These are phyloP conservation scores for Muraenolepis orangiensis DNA, from an alignment of 2,797 vertebrate species.

Conservation along the genomic window DNA sequence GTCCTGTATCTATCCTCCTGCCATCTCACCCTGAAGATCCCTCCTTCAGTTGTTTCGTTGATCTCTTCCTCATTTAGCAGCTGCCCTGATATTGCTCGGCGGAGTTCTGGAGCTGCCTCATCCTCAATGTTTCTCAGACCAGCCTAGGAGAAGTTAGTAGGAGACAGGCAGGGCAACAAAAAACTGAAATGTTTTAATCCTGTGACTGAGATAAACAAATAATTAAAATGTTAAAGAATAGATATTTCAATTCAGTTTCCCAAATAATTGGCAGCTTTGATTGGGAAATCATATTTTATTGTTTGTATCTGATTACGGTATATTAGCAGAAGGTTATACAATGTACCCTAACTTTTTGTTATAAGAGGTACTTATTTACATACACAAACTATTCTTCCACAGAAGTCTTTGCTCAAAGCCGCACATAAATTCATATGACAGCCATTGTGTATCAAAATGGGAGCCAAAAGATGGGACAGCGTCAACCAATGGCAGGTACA, in stretches of 20 bases:
- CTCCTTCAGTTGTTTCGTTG: conserved; percentile 81
- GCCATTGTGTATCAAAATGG: too few relatives aligned
- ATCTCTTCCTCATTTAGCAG: conserved; percentile 85
- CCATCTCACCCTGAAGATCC: conserved; percentile 80
- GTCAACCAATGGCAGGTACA: too few relatives aligned
- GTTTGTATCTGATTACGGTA: neutral
- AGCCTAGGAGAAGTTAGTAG: conserved; percentile 67
- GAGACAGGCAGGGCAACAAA: neutral
- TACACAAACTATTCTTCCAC: neutral
- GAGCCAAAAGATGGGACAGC: too few relatives aligned
- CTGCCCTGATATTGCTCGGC: conserved; percentile 87
- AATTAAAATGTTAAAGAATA: neutral
- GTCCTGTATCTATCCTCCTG: neutral
- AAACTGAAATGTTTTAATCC: neutral
- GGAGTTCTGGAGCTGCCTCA: conserved; percentile 83
- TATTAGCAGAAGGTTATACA: neutral
- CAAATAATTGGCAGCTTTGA: neutral
- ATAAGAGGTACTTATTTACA: neutral
- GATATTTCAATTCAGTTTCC: neutral
- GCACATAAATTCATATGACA: too few relatives aligned
- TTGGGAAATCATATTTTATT: neutral
- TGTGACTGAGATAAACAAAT: neutral
- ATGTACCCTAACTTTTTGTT: neutral
- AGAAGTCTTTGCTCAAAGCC: too few relatives aligned
- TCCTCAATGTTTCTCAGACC: conserved; percentile 89